Evolutionary conservation across 2,888 invertebrate species (phyloP).

Genomic region (Entomobrya proxima): DNA sequence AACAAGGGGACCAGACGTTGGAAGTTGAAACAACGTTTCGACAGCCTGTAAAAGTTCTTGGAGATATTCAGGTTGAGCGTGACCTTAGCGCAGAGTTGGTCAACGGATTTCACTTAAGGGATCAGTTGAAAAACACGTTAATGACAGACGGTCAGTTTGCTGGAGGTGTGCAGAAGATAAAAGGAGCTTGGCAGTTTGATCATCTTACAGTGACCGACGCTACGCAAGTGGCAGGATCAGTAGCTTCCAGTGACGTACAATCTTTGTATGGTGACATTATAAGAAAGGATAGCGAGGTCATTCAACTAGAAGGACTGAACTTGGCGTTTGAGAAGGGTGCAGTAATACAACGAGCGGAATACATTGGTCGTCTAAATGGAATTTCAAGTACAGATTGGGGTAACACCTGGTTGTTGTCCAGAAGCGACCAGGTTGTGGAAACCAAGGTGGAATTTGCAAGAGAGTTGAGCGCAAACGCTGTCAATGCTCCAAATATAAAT

Average conservation of each 20-base stretch:
- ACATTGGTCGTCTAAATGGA: slow-evolving; percentile 47
- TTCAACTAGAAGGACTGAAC: neutral
- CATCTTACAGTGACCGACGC: slow-evolving; percentile 1
- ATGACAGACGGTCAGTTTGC: slow-evolving; percentile 19
- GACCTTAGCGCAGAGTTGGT: neutral
- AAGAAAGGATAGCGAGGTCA: slow-evolving; percentile 2
- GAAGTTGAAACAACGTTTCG: slow-evolving; percentile 33
- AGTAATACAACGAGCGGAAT: neutral
- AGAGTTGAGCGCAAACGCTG: neutral
- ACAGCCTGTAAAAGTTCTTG: neutral
- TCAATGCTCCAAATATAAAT: slow-evolving; percentile 48
- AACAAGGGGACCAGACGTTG: slow-evolving; percentile 47
- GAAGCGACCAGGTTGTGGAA: slow-evolving; percentile 47
- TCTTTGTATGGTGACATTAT: slow-evolving; percentile 52
- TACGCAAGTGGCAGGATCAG: neutral
- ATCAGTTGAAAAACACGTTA: slow-evolving; percentile 52
- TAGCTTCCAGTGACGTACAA: slow-evolving; percentile 38
- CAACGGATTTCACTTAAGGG: slow-evolving; percentile 45
- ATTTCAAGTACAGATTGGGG: slow-evolving; percentile 64
- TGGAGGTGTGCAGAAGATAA: slow-evolving; percentile 42
- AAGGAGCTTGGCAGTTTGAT: slow-evolving; percentile 34
- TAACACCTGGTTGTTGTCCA: slow-evolving; percentile 50
- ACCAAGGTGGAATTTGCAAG: slow-evolving; percentile 52
- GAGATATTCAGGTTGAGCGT: neutral
- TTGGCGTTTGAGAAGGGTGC: slow-evolving; percentile 33